Percentiles rank a stretch among this genome's conserved stretches.
These are phyloP conservation scores for Agrotis segetum DNA, from an alignment of 2,888 invertebrate genomes.

Conservation along the genomic window DNA sequence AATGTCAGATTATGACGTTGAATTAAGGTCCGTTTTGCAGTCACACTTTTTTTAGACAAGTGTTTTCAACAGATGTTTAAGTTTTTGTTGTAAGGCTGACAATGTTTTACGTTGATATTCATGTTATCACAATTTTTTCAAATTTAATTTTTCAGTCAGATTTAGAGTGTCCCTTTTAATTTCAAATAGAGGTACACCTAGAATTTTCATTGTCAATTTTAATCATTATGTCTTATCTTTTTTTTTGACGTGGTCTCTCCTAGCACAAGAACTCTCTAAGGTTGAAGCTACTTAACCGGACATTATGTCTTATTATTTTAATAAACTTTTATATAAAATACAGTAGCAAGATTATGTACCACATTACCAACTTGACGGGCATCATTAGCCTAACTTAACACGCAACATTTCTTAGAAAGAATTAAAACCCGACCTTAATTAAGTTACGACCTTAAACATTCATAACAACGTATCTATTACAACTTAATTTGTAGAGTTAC, in stretches of 20 bases:
- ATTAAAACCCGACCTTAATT: conserved; percentile 27
- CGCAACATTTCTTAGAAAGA: conserved; percentile 20
- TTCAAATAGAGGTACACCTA: neutral
- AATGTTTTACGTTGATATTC: neutral
- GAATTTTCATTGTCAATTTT: too few relatives aligned
- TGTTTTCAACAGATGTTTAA: too few relatives aligned
- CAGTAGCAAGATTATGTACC: neutral
- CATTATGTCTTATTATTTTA: neutral
- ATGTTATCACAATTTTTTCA: neutral
- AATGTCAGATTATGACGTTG: too few relatives aligned
- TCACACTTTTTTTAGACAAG: too few relatives aligned
- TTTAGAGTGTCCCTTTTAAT: neutral
- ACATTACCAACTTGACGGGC: neutral
- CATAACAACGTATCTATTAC: conserved; percentile 16
- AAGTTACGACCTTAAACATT: conserved; percentile 31
- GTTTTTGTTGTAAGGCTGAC: too few relatives aligned
- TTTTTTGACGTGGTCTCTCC: too few relatives aligned
- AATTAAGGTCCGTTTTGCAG: too few relatives aligned
- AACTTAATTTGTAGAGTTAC: conserved; percentile 40
- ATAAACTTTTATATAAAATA: neutral
- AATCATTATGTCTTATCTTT: too few relatives aligned
- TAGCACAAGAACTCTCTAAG: too few relatives aligned
- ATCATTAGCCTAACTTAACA: conserved; percentile 12
- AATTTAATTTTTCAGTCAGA: neutral
- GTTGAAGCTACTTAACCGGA: neutral